Conservation (phyloP, 2,888 invertebrate genomes). For the Allygus modestus region DNA sequence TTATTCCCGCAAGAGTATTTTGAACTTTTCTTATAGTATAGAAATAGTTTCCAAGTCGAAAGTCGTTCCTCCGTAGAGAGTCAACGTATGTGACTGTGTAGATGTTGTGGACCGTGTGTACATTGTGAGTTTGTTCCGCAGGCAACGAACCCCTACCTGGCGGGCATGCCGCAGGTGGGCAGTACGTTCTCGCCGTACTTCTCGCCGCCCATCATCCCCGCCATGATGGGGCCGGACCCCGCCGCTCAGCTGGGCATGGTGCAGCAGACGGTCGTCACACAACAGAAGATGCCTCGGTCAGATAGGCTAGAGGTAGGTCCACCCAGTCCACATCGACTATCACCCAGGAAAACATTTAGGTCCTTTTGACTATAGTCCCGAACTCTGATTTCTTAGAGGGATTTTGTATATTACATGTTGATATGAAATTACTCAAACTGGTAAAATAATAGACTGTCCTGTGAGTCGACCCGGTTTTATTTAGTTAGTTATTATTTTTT, state of each 20-base stretch:
- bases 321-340: conserved; percentile 59
- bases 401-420: not conserved
- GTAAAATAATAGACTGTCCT: not conserved
- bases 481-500: not conserved
- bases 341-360: no score
- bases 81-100: no score
- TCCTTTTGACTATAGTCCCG: no score
- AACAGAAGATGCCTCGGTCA: conserved; percentile 96
- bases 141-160: conserved; percentile 91
- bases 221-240: conserved; percentile 93
- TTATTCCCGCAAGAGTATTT: no score
- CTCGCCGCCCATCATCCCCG: conserved; percentile 91
- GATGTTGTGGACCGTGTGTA: not conserved
- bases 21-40: no score
- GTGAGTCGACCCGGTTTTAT: conserved; percentile 4
- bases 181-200: conserved; percentile 95
- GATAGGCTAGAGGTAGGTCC: conserved; percentile 96
- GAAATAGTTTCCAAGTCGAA: no score
- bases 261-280: conserved; percentile 87
- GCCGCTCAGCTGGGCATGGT: conserved; percentile 88
- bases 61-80: no score
- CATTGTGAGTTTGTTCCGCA: conserved; percentile 63
- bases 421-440: not conserved
- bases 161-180: conserved; percentile 91
- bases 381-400: not conserved